Evolutionary conservation across 2,113 vertebrate genomes (phyloP), one percentile per base, ranked within the genome.

Genomic region (Spheniscus mendiculus): DNA sequence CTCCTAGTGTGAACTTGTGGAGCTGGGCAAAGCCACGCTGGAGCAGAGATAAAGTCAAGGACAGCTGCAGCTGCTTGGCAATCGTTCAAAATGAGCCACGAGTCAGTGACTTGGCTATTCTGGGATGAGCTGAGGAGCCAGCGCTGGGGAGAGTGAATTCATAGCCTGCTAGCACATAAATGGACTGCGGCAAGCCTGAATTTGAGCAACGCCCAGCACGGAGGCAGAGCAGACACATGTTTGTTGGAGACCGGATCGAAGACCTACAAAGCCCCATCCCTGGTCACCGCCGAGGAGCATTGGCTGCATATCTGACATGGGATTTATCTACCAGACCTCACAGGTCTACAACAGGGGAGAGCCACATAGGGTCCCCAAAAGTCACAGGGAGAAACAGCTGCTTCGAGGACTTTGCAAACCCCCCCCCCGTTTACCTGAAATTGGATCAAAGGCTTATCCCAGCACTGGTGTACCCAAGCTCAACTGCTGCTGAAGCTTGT

Each of bases 61-160:
- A 97, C 95, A 97, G 96, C 93, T 96, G 97, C 97, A 97, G 96
- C 96, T 97, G 91, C 95, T 96, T 97, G 97, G 96, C 96, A 96
- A 95, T 95, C 2, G 2, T 96, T 97, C 97, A 97, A 49, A 93
- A 91, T 34, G 96, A 97, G 92, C 97, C 97, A 94, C 93, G 78
- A 97, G 93, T 97, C 92, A 83, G 93, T 96, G 97, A 85, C 95
- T 97, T 97, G 96, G 95, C 95, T 97, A 97, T 97, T 97, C 97
- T 96, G 96, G 95, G 96, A 96, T 0, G 2, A 97, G 93, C 82
- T 80, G 93, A 92, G 89, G 78, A 97, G 66, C 97, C 96, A 80
- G 62, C 0, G 2, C 87, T 70, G 92, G 74, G 78, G 53, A 95
- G 82, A 66, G 49, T 8, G 2, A 80, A 90, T 90, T 88, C 97